Evolutionary conservation across 2,113 vertebrate species (phyloP).

Genomic region (Dipodomys ordii): DNA sequence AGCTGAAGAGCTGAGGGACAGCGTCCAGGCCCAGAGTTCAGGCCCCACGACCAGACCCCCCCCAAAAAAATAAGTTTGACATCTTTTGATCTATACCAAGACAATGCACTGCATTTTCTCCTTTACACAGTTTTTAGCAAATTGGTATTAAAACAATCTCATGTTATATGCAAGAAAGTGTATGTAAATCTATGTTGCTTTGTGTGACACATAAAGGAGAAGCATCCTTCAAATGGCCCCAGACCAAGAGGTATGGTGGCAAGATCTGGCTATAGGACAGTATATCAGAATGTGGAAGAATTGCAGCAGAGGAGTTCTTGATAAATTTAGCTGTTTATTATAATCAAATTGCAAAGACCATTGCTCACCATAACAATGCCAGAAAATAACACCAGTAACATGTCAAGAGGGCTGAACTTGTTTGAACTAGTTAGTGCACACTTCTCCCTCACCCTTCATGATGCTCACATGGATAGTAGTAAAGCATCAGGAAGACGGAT

Average conservation of each 20-base stretch:
- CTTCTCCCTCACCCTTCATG: background rate
- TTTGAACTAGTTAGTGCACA: background rate
- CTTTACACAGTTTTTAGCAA: background rate
- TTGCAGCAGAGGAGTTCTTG: background rate
- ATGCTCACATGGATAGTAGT: background rate
- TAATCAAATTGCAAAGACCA: background rate
- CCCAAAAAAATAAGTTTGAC: background rate
- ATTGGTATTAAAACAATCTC: background rate
- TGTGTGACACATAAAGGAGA: background rate
- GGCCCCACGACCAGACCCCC: too few species aligned
- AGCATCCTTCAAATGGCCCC: background rate
- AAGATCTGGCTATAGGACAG: background rate
- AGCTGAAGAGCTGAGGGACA: too few species aligned
- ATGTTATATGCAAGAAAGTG: slow-evolving; percentile 3
- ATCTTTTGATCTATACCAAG: background rate
- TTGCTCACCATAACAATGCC: background rate
- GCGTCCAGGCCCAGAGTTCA: too few species aligned
- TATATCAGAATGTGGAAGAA: background rate
- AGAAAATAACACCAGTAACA: background rate
- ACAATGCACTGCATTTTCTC: background rate
- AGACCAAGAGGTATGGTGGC: background rate
- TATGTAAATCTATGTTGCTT: background rate
- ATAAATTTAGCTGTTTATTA: background rate
- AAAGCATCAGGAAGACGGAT: background rate
- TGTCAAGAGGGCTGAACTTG: background rate